Conservation (phyloP, 2,797 vertebrate genomes). For the Tarsius wallacei region DNA sequence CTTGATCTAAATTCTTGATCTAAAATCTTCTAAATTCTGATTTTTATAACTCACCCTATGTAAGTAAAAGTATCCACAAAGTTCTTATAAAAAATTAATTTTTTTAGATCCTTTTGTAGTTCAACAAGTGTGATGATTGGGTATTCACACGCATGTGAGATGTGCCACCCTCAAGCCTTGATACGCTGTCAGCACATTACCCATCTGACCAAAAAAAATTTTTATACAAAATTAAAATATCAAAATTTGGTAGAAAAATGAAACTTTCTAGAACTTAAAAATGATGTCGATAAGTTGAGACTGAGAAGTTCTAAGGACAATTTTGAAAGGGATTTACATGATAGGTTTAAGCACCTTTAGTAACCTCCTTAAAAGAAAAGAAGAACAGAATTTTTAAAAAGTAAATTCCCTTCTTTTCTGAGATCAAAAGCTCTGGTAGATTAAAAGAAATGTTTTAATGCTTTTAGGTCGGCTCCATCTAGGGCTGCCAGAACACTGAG, state of each 20-base stretch:
- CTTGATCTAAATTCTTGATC: not conserved
- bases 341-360: constrained; percentile 6
- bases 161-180: too few species aligned
- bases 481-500: not conserved
- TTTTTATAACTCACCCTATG: not conserved
- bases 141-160: too few species aligned
- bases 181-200: too few species aligned
- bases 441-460: not conserved
- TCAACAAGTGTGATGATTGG: too few species aligned
- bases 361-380: constrained; percentile 33
- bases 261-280: constrained; percentile 9
- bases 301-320: not conserved
- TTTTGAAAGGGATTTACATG: not conserved
- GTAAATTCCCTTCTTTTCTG: constrained; percentile 23
- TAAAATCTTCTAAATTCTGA: not conserved
- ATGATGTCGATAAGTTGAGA: not conserved
- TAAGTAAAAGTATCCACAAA: constrained; percentile 28
- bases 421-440: not conserved
- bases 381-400: not conserved
- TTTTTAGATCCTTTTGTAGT: too few species aligned
- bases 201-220: too few species aligned
- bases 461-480: not conserved
- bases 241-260: not conserved
- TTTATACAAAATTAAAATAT: constrained; percentile 23
- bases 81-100: not conserved